Base-by-base conservation (phyloP, 2,888 invertebrate species). In the Incurvaria masculella region DNA sequence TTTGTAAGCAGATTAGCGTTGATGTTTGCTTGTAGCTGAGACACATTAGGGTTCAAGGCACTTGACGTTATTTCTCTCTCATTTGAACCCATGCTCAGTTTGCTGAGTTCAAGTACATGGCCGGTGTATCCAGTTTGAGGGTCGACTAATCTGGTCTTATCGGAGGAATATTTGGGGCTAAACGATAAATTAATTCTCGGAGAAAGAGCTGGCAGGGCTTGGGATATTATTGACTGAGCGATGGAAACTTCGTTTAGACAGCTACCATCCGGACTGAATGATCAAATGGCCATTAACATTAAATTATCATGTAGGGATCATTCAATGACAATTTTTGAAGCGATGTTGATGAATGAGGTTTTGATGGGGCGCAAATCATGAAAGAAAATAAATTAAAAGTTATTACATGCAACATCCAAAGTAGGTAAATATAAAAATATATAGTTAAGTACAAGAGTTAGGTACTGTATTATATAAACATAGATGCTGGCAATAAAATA, bases 151-250 rank as follows among this genome's bases (percentile, higher is more conserved):
- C 79, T 68, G 14, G 79, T 70, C 58, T 78, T 69, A 53, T 79
- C 79, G 11, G 70, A 71, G 42, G 73, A 68, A 61, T 79, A 75
- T 18, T 50, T 48, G 20, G 72, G 72, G 53, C 73, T 73, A 55
- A 78, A 78, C 45, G 78, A 68, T 56, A 76, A 56, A 51, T 63
- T 75, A 50, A 75, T 57, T 53, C 76, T 67, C 44, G 78, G 76
- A 52, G 79, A 79, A 42, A 79, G 64, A 54, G 78, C 72, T 47
- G 79, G 79, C 56, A 79, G 69, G 59, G 79, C 78, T 70, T 79
- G 79, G 48, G 79, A 79, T 65, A 79, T 78, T 51, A 79, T 79
- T n/a, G 79, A 78, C 56, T 79, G 79, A 49, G 79, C 76, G 58
- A 79, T 79, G 40, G 79, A 79, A 51, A 76, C 70, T 60, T 79